A percentile compares a stretch with the other conserved stretches of the same genome.
phyloP scores from a whole-genome alignment of 2,113 vertebrate species.

The Cygnus buccinator region DNA sequence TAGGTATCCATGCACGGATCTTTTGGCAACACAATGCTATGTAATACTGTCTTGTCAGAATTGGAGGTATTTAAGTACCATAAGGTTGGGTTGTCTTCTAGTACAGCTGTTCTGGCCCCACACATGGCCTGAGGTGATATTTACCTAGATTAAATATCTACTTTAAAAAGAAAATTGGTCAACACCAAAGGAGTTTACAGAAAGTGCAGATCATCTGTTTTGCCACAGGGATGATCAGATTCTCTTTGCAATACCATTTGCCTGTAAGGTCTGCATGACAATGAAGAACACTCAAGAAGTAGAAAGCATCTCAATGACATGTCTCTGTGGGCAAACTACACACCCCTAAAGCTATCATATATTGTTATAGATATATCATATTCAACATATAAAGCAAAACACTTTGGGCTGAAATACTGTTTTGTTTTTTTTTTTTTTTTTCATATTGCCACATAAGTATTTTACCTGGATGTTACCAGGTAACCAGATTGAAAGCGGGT shows the following conservation, averaged over 20 bases:
- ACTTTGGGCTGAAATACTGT: not conserved
- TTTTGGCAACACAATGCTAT: not conserved
- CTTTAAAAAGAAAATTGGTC: not conserved
- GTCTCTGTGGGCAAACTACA: not conserved
- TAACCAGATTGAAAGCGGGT: not conserved
- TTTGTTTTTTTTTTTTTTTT: not conserved
- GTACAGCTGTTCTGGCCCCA: not conserved
- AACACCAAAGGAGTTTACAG: not conserved
- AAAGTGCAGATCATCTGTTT: not conserved
- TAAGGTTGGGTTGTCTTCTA: not conserved
- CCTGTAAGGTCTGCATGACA: not conserved
- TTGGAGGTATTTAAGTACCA: not conserved
- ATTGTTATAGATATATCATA: not conserved
- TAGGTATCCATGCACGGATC: not conserved
- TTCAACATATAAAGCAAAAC: not conserved
- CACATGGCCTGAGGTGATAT: not conserved
- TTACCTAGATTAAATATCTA: not conserved
- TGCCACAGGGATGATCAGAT: not conserved
- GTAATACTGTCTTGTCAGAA: not conserved
- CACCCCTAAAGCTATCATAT: accelerated
- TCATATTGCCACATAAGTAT: not conserved
- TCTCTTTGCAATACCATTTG: not conserved
- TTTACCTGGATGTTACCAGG: not conserved
- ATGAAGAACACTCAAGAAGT: not conserved
- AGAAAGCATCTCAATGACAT: not conserved